phyloP scores from a whole-genome alignment of 2,888 invertebrate genomes.

The Frankliniella fusca region DNA sequence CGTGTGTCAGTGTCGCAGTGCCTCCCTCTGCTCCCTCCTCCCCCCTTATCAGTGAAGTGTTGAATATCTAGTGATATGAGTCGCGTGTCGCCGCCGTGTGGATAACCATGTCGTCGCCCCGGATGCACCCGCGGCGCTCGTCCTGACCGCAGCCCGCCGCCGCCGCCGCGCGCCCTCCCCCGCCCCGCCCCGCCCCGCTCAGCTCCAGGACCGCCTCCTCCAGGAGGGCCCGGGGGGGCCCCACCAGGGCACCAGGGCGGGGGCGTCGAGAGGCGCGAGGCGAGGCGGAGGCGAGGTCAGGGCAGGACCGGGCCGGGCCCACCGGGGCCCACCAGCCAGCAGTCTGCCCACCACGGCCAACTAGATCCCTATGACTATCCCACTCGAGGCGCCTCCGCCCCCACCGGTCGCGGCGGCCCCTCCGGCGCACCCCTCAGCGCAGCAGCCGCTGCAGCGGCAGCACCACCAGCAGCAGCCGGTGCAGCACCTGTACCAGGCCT shows the following conservation, averaged over 20 bases:
- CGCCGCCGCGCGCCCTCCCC: not conserved
- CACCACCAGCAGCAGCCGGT: not conserved
- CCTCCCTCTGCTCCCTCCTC: not conserved
- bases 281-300: not conserved
- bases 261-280: not conserved
- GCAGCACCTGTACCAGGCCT: constrained; percentile 10
- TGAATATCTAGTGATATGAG: not conserved
- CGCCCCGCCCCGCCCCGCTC: not conserved
- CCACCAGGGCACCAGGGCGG: not conserved
- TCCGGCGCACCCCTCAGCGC: not conserved
- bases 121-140: too few species aligned
- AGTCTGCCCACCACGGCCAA: not conserved
- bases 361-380: not conserved
- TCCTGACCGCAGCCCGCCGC: too few species aligned
- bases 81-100: not conserved
- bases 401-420: not conserved
- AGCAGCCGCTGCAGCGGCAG: not conserved
- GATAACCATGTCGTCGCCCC: too few species aligned
- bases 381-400: not conserved
- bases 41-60: not conserved
- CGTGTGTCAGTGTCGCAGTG: not conserved
- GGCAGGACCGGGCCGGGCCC: not conserved
- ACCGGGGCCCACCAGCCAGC: not conserved
- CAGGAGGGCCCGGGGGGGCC: not conserved
- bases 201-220: not conserved